A percentile compares a stretch with the other conserved stretches of the same genome.
Conservation (phyloP, 2,888 invertebrate genomes). For the Scaptomyza reducta region DNA sequence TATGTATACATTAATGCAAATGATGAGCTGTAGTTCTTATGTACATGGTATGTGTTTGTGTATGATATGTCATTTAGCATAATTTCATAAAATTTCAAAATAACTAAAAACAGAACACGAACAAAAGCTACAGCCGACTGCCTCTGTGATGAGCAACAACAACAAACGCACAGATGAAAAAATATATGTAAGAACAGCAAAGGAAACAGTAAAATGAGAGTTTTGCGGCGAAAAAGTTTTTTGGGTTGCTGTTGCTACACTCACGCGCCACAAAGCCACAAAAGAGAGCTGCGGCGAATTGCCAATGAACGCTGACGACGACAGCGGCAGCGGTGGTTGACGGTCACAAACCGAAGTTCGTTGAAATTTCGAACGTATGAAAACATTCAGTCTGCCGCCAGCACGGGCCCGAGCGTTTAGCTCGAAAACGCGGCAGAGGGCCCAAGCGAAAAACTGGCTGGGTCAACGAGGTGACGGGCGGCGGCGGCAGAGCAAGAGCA, state of each 20-base stretch:
- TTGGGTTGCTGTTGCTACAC: constrained; percentile 8
- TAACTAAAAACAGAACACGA: constrained; percentile 24
- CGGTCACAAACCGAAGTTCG: constrained; percentile 70
- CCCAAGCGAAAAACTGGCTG: constrained; percentile 61
- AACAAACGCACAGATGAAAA: constrained; percentile 12
- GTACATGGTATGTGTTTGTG: constrained; percentile 6
- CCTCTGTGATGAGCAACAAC: constrained; percentile 23
- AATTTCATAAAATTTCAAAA: constrained; percentile 28
- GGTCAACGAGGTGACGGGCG: constrained; percentile 46
- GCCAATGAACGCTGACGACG: constrained; percentile 46
- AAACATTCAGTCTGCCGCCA: constrained; percentile 77
- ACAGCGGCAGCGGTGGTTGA: constrained; percentile 54
- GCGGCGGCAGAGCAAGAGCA: constrained; percentile 34
- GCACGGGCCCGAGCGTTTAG: constrained; percentile 73
- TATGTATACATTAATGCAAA: not conserved
- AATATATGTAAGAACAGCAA: constrained; percentile 23
- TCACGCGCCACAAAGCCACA: constrained; percentile 48
- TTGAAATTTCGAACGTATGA: constrained; percentile 74
- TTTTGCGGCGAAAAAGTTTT: constrained; percentile 36
- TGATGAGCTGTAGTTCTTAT: not conserved
- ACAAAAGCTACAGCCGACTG: constrained; percentile 39
- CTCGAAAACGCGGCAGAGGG: constrained; percentile 69
- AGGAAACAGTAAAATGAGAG: constrained; percentile 24
- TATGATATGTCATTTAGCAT: constrained; percentile 14
- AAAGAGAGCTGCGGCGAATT: constrained; percentile 57